These are phyloP conservation scores for Rhagium mordax DNA, from an alignment of 2,888 invertebrate genomes.

Conservation along the genomic window DNA sequence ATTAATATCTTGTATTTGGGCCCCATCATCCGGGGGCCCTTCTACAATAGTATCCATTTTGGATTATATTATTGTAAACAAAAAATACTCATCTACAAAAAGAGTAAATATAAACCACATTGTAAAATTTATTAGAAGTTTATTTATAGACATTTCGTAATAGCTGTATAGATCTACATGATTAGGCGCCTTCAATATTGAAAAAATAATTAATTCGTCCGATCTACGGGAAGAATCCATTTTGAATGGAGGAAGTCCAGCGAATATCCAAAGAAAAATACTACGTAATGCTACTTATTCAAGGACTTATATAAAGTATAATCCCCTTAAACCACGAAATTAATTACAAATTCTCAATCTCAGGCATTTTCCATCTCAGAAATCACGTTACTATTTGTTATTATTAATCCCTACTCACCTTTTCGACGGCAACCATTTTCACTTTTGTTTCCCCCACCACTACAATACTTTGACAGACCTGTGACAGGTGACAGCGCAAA, in stretches of 20 bases:
- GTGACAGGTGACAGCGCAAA: slow-evolving; percentile 29
- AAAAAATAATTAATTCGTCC: slow-evolving; percentile 17
- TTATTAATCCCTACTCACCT: slow-evolving; percentile 43
- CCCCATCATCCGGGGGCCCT: slow-evolving; percentile 57
- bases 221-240: slow-evolving; percentile 48
- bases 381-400: slow-evolving; percentile 13
- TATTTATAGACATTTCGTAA: slow-evolving; percentile 38
- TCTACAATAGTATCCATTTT: slow-evolving; percentile 62
- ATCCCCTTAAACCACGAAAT: not conserved
- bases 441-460: slow-evolving; percentile 7
- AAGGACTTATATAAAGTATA: not conserved
- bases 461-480: slow-evolving; percentile 6
- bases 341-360: not conserved
- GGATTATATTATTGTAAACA: slow-evolving; percentile 20
- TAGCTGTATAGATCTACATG: slow-evolving; percentile 1
- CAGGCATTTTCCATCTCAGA: not conserved
- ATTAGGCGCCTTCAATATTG: not conserved
- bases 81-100: slow-evolving; percentile 35
- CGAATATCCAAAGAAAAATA: not conserved
- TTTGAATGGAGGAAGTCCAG: slow-evolving; percentile 35
- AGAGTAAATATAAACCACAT: not conserved
- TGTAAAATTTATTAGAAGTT: not conserved
- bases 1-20: slow-evolving; percentile 56
- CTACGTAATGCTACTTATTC: not conserved
- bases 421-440: slow-evolving; percentile 37